Percentiles rank a stretch among this genome's conserved stretches.
phyloP scores from a whole-genome alignment of 2,888 invertebrate genomes.

The Adelphocoris suturalis region DNA sequence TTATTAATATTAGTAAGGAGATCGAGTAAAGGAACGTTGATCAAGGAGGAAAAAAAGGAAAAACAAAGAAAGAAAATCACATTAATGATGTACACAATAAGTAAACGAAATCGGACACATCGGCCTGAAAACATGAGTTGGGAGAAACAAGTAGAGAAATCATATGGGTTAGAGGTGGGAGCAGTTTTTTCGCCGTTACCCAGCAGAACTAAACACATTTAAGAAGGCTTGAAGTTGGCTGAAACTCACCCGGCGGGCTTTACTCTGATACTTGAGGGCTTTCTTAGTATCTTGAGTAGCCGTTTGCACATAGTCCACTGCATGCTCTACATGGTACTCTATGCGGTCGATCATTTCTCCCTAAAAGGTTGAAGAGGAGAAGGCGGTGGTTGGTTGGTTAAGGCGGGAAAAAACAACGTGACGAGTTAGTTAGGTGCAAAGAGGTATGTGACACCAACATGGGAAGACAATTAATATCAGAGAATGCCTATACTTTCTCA shows the following conservation, averaged over 20 bases:
- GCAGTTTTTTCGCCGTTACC: constrained; percentile 24
- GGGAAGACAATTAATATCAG: background rate
- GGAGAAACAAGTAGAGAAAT: constrained; percentile 38
- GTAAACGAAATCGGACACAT: constrained; percentile 75
- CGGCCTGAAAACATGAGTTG: constrained; percentile 64
- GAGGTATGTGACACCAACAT: background rate
- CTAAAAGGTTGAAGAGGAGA: constrained; percentile 80
- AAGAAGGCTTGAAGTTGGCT: constrained; percentile 43
- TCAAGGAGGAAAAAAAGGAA: constrained; percentile 58
- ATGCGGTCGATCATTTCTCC: constrained; percentile 99
- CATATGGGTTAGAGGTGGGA: constrained; percentile 54
- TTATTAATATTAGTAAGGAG: constrained; percentile 65
- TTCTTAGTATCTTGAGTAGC: constrained; percentile 99
- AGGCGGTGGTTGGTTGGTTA: background rate
- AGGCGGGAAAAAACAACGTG: constrained; percentile 20
- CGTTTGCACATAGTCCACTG: constrained; percentile 99
- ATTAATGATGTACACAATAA: constrained; percentile 76
- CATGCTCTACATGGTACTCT: constrained; percentile 99
- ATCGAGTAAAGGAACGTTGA: constrained; percentile 31
- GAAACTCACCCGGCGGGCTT: constrained; percentile 97
- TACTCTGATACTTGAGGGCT: constrained; percentile 99
- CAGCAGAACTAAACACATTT: constrained; percentile 56
- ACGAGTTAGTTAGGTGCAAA: constrained; percentile 41
- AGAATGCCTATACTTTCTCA: background rate
- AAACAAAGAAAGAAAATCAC: constrained; percentile 47